Conservation (phyloP, 2,888 invertebrate genomes). For the Euplexia lucipara region DNA sequence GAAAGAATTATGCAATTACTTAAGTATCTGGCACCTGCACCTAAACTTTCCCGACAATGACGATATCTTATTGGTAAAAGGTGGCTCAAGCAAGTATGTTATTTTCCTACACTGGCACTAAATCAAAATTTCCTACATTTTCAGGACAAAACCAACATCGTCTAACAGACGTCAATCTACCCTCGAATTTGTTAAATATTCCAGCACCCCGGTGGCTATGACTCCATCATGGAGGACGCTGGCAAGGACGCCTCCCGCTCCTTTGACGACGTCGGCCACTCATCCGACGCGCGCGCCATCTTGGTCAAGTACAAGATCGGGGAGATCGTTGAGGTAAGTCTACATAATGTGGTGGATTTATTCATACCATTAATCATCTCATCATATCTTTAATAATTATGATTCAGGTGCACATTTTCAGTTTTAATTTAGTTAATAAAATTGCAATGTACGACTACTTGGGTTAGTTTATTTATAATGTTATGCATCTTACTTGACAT, state of each 20-base stretch:
- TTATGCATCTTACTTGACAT: no score
- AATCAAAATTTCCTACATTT: not conserved
- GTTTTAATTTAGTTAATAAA: no score
- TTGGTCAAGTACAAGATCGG: conserved; percentile 92
- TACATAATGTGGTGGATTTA: not conserved
- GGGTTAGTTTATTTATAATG: no score
- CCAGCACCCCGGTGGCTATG: conserved; percentile 94
- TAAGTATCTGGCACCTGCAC: no score
- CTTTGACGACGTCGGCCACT: conserved; percentile 93
- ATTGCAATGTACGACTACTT: no score
- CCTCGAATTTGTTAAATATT: conserved; percentile 14
- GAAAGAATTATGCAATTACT: no score
- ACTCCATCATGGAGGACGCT: conserved; percentile 92
- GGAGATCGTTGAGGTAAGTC: conserved; percentile 90
- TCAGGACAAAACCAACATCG: not conserved
- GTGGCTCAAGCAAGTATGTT: not conserved
- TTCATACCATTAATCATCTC: not conserved
- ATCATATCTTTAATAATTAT: no score
- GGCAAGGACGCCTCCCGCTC: conserved; percentile 92
- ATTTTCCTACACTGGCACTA: not conserved
- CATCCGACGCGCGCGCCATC: conserved; percentile 91
- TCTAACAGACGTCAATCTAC: not conserved
- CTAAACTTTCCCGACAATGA: no score
- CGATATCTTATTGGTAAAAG: not conserved
- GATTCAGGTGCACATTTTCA: no score